phyloP scores from a whole-genome alignment of 2,113 vertebrate genomes.

The Eretmochelys imbricata region DNA sequence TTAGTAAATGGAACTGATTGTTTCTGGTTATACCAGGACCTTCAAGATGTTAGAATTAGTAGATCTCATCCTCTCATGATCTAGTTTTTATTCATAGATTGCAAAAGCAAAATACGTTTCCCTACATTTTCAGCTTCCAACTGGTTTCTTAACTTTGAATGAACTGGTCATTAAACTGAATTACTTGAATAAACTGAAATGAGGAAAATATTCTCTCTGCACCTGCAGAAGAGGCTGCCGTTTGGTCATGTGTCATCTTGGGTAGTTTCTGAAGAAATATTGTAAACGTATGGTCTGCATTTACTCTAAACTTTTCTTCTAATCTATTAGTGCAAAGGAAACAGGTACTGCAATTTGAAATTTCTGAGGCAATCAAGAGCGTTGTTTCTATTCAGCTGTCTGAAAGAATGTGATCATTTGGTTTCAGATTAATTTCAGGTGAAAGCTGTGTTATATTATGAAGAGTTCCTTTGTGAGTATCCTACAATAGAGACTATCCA shows the following conservation, averaged over 20 bases:
- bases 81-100: not conserved
- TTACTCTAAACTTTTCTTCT: not conserved
- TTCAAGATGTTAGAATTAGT: not conserved
- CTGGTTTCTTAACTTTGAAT: not conserved
- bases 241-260: not conserved
- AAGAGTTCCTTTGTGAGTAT: not conserved
- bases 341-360: not conserved
- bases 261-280: not conserved
- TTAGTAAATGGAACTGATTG: not conserved
- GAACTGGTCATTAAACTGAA: not conserved
- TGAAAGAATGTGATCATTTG: not conserved
- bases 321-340: not conserved
- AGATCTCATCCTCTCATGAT: not conserved
- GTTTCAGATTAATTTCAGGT: not conserved
- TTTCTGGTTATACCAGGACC: not conserved
- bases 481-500: not conserved
- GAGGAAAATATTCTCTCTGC: not conserved
- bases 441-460: not conserved
- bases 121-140: not conserved
- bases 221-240: not conserved
- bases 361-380: not conserved
- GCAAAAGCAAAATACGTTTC: not conserved
- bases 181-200: not conserved
- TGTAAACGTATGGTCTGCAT: not conserved
- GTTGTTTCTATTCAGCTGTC: not conserved